phyloP scores from a whole-genome alignment of 2,113 vertebrate genomes.

The Bufo gargarizans region DNA sequence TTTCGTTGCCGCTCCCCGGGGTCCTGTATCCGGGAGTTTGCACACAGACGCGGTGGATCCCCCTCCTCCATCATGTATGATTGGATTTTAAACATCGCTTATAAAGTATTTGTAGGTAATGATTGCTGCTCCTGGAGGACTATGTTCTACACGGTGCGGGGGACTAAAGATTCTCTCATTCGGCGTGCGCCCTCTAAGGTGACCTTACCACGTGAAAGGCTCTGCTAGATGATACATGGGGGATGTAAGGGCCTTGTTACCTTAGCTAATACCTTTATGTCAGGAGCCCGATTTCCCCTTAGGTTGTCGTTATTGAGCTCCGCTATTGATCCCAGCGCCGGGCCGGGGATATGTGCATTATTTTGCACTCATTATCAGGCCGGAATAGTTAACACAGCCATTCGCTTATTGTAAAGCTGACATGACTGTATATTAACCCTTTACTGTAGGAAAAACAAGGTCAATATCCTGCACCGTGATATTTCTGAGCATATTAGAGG shows the following conservation, averaged over 20 bases:
- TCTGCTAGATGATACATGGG: background rate
- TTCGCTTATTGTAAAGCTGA: background rate
- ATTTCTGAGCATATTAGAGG: background rate
- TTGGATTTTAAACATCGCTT: conserved; percentile 25
- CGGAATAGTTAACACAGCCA: background rate
- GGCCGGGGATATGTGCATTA: conserved; percentile 4
- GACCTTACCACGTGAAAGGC: background rate
- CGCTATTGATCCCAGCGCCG: conserved; percentile 28
- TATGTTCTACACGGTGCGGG: background rate
- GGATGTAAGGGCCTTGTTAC: conserved; percentile 16
- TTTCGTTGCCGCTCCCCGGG: conserved; percentile 16
- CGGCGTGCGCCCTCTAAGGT: background rate
- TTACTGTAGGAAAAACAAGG: background rate
- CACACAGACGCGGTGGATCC: background rate
- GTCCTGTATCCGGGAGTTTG: conserved; percentile 34
- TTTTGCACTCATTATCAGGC: conserved; percentile 30
- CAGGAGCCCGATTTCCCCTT: conserved; percentile 17
- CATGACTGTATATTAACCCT: background rate
- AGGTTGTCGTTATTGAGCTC: conserved; percentile 36
- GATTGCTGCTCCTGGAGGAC: background rate
- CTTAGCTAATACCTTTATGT: conserved; percentile 11
- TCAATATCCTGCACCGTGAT: background rate
- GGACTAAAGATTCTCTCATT: background rate
- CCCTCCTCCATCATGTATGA: conserved; percentile 21
- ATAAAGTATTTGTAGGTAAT: conserved; percentile 1